Percentiles rank a stretch among this genome's conserved stretches.
Conservation (phyloP, 1,140 invertebrate species). For the Papilio dardanus region DNA sequence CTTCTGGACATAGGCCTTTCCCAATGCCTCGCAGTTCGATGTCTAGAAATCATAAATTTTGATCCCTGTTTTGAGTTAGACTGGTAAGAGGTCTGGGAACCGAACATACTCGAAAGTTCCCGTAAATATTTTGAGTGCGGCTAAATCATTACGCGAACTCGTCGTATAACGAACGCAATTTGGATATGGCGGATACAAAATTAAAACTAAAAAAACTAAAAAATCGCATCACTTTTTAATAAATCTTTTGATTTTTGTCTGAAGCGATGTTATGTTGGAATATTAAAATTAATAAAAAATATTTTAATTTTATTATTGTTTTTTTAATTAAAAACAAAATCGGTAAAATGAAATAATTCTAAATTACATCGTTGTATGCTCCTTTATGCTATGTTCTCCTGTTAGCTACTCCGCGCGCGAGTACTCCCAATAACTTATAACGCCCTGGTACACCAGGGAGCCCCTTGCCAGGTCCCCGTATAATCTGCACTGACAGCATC, state of each 20-base stretch:
- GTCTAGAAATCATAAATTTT: too few relatives aligned
- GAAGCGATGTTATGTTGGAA: not conserved
- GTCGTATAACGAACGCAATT: conserved; percentile 12
- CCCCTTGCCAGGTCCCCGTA: conserved; percentile 63
- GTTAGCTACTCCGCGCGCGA: not conserved
- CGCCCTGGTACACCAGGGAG: conserved; percentile 57
- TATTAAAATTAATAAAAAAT: too few relatives aligned
- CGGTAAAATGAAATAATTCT: too few relatives aligned
- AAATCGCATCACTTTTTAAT: too few relatives aligned
- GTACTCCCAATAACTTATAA: conserved; percentile 39
- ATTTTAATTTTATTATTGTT: not conserved
- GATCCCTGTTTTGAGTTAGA: not conserved
- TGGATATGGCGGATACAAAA: conserved; percentile 34
- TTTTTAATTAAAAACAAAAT: not conserved
- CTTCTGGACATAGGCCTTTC: too few relatives aligned
- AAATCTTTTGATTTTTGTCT: not conserved
- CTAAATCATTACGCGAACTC: conserved; percentile 64
- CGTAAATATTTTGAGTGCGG: conserved; percentile 64
- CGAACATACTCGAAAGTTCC: conserved; percentile 53
- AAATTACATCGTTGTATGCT: too few relatives aligned
- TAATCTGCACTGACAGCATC: conserved; percentile 66
- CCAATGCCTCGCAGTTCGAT: too few relatives aligned
- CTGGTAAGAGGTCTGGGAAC: conserved; percentile 25
- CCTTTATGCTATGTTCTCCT: conserved; percentile 1
- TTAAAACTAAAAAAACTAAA: not conserved